A percentile compares a stretch with the other conserved stretches of the same genome.
Conservation (phyloP, 2,888 invertebrate genomes). For the Melieria picta region DNA sequence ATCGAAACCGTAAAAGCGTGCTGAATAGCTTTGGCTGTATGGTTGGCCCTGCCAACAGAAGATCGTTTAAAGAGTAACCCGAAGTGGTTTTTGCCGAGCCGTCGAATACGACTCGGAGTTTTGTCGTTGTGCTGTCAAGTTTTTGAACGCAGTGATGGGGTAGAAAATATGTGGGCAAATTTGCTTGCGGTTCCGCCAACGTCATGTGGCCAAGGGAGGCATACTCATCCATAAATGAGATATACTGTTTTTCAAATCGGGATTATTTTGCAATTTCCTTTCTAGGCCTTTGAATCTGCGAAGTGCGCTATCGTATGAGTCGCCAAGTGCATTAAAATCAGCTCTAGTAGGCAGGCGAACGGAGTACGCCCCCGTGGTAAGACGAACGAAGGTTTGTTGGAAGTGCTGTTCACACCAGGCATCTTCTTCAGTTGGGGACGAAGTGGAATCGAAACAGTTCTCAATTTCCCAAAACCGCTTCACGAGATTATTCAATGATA, state of each 20-base stretch:
- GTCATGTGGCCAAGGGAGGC: constrained; percentile 33
- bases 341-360: constrained; percentile 18
- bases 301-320: constrained; percentile 32
- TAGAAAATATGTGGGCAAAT: constrained; percentile 27
- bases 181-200: constrained; percentile 21
- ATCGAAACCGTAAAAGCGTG: constrained; percentile 17
- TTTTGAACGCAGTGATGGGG: constrained; percentile 26
- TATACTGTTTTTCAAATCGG: constrained; percentile 18
- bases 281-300: constrained; percentile 33
- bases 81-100: constrained; percentile 36
- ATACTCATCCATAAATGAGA: constrained; percentile 31
- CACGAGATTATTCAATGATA: constrained; percentile 24
- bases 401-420: constrained; percentile 33
- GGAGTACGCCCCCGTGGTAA: constrained; percentile 23
- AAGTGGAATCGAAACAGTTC: constrained; percentile 12
- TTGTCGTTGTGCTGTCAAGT: constrained; percentile 11
- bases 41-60: constrained; percentile 31
- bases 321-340: constrained; percentile 18
- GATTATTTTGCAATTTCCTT: constrained; percentile 29
- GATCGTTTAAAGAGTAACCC: constrained; percentile 30
- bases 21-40: constrained; percentile 33
- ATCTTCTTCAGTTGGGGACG: constrained; percentile 8
- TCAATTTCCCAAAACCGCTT: constrained; percentile 25
- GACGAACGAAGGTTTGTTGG: constrained; percentile 23
- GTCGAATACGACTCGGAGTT: constrained; percentile 30